phyloP scores from a whole-genome alignment of 2,797 vertebrate species.

The Numenius phaeopus region DNA sequence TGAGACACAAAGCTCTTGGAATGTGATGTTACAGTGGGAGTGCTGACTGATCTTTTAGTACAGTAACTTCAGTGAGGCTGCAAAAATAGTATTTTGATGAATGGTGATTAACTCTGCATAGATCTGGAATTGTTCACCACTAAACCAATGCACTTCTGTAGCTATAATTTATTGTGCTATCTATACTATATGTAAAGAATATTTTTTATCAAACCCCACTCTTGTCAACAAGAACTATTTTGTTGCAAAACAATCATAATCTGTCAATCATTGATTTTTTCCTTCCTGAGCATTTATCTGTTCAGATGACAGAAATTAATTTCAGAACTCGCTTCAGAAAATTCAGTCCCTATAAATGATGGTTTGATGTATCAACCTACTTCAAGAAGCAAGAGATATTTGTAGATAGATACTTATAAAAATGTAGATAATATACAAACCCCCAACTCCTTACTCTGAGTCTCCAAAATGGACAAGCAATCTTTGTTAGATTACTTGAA shows the following conservation, averaged over 20 bases:
- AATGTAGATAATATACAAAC: not conserved
- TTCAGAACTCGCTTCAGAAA: not conserved
- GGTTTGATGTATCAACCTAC: not conserved
- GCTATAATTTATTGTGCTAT: not conserved
- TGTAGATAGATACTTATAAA: not conserved
- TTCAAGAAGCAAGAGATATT: not conserved
- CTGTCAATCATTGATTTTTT: not conserved
- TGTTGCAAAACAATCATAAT: not conserved
- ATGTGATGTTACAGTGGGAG: not conserved
- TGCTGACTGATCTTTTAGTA: not conserved
- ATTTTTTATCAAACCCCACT: not conserved
- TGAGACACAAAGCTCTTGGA: not conserved
- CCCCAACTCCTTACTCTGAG: not conserved
- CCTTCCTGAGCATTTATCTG: not conserved
- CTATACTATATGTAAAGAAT: not conserved
- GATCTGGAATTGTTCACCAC: not conserved
- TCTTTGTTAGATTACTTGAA: not conserved
- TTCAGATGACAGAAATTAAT: not conserved
- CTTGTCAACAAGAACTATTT: not conserved
- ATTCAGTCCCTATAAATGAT: not conserved
- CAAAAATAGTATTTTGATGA: not conserved
- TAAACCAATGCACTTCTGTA: not conserved
- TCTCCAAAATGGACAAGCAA: not conserved
- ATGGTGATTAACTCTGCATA: not conserved
- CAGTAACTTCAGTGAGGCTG: not conserved